Base-by-base conservation (phyloP, 2,888 invertebrate species). In the Prenolepis imparis region DNA sequence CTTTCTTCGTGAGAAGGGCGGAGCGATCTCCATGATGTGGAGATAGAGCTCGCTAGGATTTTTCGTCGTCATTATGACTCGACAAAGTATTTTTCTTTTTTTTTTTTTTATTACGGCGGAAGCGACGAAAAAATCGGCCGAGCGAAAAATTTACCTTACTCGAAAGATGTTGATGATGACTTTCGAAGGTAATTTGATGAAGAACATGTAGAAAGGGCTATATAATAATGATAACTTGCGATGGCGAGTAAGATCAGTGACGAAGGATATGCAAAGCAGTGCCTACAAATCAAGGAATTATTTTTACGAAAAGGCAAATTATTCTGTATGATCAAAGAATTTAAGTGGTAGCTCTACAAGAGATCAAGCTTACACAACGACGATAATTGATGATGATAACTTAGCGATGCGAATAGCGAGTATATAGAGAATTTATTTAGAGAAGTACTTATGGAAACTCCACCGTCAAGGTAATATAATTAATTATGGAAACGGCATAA, bases 41-140 rank as follows among this genome's bases (percentile, higher is more conserved):
- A 28, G 52, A 77, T 32, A 59, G 57, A 67, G 36, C 32, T 21
- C 44, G 12, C 52, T 57, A 18, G 28, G 44, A 63, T 41, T 59
- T 74, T 80, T 80, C 78, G 24, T 18, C 44, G 75, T 80, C 78
- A 80, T 59, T 78, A 44, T 78, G 74, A 78, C 74, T 78, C 59
- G 59, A 44, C 74, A 21, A 55, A 32, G 15, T n/a, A 52, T 48
- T n/a, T 52, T 36, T 36, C n/a, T n/a, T 36, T 5, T 36, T 36
- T 18, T n/a, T 52, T 5, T 36, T 28, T 2, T 36, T 36, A 5
- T 36, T 52, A 41, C 21, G 67, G 39, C 8, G 39, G 12, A 18
- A 44, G 18, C 24, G n/a, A 72, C 18, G 57, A 32, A 59, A 80
- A 73, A 80, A 80, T 36, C 21, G 21, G 6, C 4, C 9, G 12